Evolutionary conservation across 2,888 invertebrate genomes (phyloP), one percentile per base, ranked within the genome.

Genomic region (Epinotia brunnichana): DNA sequence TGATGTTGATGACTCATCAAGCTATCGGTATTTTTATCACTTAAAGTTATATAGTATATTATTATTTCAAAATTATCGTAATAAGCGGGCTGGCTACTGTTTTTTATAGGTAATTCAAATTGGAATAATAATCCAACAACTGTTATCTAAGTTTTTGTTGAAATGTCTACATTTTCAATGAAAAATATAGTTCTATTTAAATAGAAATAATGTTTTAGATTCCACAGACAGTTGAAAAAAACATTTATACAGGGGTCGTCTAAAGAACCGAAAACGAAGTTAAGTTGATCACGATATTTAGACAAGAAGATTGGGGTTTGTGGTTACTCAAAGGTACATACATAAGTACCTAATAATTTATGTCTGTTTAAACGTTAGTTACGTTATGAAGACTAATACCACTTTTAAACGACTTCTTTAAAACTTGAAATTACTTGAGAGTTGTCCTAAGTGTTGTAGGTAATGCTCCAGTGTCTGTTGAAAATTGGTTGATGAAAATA

Each of bases 401-500:
- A 53, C 41, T 57, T 59, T 44, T 51, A 59, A 19, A 15, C 39
- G 0, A 21, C 21, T 71, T 44, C 41, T 71, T 57, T 5, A 13
- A 4, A 5, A 66, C 24, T 48, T 51, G 9, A 51, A 51, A 57
- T 64, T 63, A 63, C 35, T 13, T 48, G 11, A 29, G 39, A 51
- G 48, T 48, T 56, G 35, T 24, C 44, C 35, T 63, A 44, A 57
- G 57, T 70, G 62, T n/a, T 35, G 35, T 56, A 39, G 24, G 41
- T 66, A 66, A 66, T 56, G 54, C n/a, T n/a, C 19, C 56, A 21
- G 54, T 66, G 39, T 53, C 54, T 21, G 21, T 54, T 10, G 54
- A 62, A 51, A 48, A 66, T 66, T 54, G 35, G 66, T 21, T 41
- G 54, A 66, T 56, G 66, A 66, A 41, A 56, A 56, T 56, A 35